A percentile compares a stretch with the other conserved stretches of the same genome.
These are phyloP conservation scores for Hypotaenidia okinawae DNA, from an alignment of 2,797 vertebrate species.

Conservation along the genomic window DNA sequence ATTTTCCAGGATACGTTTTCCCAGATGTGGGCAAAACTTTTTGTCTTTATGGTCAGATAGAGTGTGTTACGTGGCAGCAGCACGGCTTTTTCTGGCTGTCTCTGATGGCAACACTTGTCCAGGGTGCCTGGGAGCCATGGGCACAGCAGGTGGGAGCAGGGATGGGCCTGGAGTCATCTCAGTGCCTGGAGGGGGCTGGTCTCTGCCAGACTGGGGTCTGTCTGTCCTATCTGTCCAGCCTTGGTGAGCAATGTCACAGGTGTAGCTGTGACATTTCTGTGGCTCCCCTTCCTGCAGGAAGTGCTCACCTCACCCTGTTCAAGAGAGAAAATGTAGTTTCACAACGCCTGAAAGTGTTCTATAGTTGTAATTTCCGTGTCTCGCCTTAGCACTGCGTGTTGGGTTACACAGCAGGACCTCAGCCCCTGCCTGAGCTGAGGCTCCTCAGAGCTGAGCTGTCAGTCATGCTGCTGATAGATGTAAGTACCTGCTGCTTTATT, in stretches of 20 bases:
- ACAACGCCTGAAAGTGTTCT: neutral
- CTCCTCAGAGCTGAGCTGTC: neutral
- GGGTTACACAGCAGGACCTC: neutral
- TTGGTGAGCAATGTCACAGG: neutral
- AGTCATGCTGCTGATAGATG: neutral
- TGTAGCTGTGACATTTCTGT: neutral
- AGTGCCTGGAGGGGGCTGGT: neutral
- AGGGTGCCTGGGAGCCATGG: neutral
- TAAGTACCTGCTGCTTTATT: neutral
- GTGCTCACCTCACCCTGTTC: neutral
- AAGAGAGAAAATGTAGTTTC: neutral
- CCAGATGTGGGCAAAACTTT: neutral
- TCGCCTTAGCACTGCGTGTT: neutral
- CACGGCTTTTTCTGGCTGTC: neutral
- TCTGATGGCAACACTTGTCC: neutral
- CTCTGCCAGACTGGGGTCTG: neutral
- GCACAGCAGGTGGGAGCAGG: no score
- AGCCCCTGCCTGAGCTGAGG: neutral
- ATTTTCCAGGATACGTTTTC: neutral
- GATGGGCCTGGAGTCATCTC: neutral
- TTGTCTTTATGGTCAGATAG: neutral
- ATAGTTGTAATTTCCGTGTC: neutral
- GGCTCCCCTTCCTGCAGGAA: neutral
- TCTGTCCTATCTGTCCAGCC: neutral
- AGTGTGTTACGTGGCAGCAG: fast-evolving